phyloP scores from a whole-genome alignment of 2,888 invertebrate genomes.

The Allophyes oxyacanthae region DNA sequence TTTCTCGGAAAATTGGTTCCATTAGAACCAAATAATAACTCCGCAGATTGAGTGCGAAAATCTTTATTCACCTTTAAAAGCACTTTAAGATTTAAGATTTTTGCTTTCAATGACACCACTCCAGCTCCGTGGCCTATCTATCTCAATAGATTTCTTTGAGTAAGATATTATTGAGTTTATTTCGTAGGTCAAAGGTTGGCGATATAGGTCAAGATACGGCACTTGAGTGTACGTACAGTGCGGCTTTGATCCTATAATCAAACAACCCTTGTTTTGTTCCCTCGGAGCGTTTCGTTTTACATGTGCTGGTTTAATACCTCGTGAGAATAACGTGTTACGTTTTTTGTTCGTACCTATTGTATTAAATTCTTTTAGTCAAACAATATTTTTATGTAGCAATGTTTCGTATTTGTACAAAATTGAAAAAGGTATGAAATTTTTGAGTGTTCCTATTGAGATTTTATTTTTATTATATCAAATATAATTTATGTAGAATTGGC shows the following conservation, averaged over 20 bases:
- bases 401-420: neutral
- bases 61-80: constrained; percentile 9
- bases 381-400: neutral
- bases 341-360: constrained; percentile 12
- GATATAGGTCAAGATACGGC: constrained; percentile 59
- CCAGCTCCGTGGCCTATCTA: constrained; percentile 44
- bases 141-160: constrained; percentile 34
- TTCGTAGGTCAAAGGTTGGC: constrained; percentile 55
- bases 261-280: constrained; percentile 55
- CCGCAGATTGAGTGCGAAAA: constrained; percentile 14
- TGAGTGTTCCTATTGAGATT: too few species aligned
- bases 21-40: constrained; percentile 2
- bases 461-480: too few species aligned
- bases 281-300: constrained; percentile 40
- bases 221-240: constrained; percentile 31
- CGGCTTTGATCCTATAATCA: constrained; percentile 53
- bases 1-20: neutral
- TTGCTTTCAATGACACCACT: constrained; percentile 5
- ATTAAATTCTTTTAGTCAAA: neutral
- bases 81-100: constrained; percentile 28
- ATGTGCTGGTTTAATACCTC: constrained; percentile 33
- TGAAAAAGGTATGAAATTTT: too few species aligned
- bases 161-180: constrained; percentile 51
- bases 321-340: constrained; percentile 21
- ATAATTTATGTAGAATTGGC: too few species aligned